phyloP scores from a whole-genome alignment of 1,140 invertebrate genomes.

The Solen grandis region DNA sequence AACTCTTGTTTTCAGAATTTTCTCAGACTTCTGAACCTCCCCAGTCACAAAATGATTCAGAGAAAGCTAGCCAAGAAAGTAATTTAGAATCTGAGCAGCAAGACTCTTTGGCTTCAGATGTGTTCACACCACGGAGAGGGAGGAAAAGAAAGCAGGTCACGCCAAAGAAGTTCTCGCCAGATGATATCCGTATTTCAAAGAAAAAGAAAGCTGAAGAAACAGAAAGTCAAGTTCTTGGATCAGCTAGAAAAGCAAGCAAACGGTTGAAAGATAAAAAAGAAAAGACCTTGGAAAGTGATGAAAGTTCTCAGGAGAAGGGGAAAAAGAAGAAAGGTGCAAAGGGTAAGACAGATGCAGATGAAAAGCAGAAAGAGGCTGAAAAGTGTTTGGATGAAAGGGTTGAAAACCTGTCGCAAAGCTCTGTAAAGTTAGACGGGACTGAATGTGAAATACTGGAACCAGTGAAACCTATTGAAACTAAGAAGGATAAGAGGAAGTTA shows the following conservation, averaged over 20 bases:
- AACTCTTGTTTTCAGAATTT: neutral
- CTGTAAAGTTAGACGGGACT: neutral
- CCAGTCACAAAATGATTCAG: neutral
- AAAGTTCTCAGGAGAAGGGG: neutral
- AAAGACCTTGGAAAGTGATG: neutral
- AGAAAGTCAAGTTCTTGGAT: too few species aligned
- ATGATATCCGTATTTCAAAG: slow-evolving; percentile 26
- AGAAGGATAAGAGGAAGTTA: too few species aligned
- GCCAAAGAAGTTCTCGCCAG: slow-evolving; percentile 59
- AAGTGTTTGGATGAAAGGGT: neutral
- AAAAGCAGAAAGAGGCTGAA: neutral
- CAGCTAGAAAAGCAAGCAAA: neutral
- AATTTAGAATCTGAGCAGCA: slow-evolving; percentile 26
- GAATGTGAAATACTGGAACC: neutral
- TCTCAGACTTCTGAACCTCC: neutral
- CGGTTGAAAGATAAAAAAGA: neutral
- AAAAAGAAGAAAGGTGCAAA: neutral
- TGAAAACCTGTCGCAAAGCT: neutral
- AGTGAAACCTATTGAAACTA: too few species aligned
- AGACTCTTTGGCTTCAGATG: slow-evolving; percentile 27
- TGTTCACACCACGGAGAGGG: slow-evolving; percentile 44
- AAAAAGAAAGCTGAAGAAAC: slow-evolving; percentile 17
- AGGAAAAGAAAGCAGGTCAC: slow-evolving; percentile 65
- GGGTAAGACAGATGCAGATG: slow-evolving; percentile 2
- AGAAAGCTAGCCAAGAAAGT: neutral